Evolutionary conservation across 2,797 vertebrate species (phyloP).

Genomic region (Hippopotamyrus pictus): DNA sequence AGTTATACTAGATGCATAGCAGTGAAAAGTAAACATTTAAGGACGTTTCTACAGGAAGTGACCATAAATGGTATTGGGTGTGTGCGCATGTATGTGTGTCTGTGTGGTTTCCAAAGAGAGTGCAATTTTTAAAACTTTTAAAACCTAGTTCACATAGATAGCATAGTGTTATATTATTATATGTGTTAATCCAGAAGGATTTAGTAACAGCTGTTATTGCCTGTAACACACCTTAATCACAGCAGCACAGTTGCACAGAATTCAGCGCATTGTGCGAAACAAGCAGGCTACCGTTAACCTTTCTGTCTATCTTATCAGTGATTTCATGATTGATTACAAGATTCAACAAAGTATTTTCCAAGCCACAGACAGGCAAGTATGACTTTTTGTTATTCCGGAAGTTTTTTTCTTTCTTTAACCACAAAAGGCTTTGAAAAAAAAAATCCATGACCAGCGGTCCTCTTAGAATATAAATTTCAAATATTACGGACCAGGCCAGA

Average conservation of each 20-base stretch:
- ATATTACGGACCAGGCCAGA: neutral
- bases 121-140: neutral
- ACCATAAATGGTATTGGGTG: neutral
- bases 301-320: neutral
- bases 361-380: neutral
- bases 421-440: neutral
- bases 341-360: slow-evolving; percentile 1
- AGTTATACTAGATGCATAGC: neutral
- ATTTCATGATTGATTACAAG: neutral
- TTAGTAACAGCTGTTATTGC: neutral
- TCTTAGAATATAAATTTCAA: neutral
- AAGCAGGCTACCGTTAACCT: neutral
- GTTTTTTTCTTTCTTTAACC: neutral
- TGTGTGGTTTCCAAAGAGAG: neutral
- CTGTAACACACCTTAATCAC: neutral
- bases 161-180: neutral
- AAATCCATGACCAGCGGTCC: neutral
- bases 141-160: neutral
- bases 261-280: neutral
- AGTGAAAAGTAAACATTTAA: neutral
- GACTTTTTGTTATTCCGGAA: neutral
- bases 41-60: neutral
- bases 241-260: neutral
- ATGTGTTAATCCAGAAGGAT: neutral
- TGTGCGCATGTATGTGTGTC: neutral